phyloP scores from a whole-genome alignment of 2,797 vertebrate species.

The Gallinago solitaria region DNA sequence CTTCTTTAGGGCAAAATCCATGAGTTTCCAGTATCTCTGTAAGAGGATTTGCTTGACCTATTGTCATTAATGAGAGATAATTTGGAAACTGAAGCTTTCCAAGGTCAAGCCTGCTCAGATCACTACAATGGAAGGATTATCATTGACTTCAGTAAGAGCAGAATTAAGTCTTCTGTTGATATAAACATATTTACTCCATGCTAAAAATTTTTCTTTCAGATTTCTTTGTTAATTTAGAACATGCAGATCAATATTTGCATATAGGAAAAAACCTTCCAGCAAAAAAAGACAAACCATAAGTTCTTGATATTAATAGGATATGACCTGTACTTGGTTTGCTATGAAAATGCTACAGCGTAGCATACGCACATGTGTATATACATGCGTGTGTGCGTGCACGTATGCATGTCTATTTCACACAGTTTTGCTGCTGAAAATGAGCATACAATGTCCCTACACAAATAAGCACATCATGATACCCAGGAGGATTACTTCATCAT shows the following conservation, averaged over 20 bases:
- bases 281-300: not conserved
- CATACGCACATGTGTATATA: not conserved
- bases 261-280: not conserved
- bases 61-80: not conserved
- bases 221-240: not conserved
- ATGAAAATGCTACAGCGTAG: not conserved
- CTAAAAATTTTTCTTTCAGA: not conserved
- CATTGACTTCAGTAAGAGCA: not conserved
- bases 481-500: not conserved
- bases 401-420: not conserved
- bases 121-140: not conserved
- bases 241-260: not conserved
- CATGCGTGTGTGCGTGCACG: rapidly evolving
- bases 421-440: slow-evolving; percentile 28
- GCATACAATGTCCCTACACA: not conserved
- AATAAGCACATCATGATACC: not conserved
- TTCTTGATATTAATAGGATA: not conserved
- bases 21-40: not conserved
- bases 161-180: not conserved
- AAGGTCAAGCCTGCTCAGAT: not conserved
- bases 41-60: not conserved
- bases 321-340: not conserved
- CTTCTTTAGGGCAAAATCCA: not conserved
- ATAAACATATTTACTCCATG: not conserved
- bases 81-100: not conserved